Conservation (phyloP, 2,888 invertebrate species). For the Morpho helenor region DNA sequence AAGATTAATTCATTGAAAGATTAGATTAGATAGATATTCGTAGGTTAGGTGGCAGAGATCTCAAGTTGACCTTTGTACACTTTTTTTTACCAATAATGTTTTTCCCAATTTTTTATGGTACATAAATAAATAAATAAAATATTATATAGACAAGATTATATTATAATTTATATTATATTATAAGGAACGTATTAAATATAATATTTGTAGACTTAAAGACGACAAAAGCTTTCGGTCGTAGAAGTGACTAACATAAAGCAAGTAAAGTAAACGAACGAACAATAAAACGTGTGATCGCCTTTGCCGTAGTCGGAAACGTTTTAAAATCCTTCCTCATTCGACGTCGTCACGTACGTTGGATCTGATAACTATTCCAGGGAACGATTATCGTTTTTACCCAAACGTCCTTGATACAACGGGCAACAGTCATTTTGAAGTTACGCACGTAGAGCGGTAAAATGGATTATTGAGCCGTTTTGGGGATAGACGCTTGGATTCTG, state of each 20-base stretch:
- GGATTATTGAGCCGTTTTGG: conserved; percentile 20
- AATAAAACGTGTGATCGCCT: neutral
- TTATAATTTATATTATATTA: too few species aligned
- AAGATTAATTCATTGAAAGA: too few species aligned
- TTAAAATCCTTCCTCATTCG: conserved; percentile 11
- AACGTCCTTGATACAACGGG: conserved; percentile 18
- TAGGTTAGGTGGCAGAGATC: too few species aligned
- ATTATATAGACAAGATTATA: too few species aligned
- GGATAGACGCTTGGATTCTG: conserved; percentile 9
- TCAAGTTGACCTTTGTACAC: too few species aligned
- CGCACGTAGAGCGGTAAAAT: conserved; percentile 22
- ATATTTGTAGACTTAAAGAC: too few species aligned
- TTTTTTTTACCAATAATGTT: too few species aligned
- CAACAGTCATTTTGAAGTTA: conserved; percentile 16
- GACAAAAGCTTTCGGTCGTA: too few species aligned
- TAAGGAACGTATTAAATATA: too few species aligned
- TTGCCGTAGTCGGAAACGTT: conserved; percentile 1
- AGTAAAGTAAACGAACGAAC: neutral
- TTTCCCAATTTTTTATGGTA: too few species aligned
- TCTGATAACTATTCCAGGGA: conserved; percentile 24
- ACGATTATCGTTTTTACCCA: conserved; percentile 24
- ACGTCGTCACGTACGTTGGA: conserved; percentile 15
- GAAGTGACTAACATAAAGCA: neutral
- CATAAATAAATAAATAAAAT: too few species aligned
- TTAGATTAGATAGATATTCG: too few species aligned